A percentile compares a stretch with the other conserved stretches of the same genome.
Conservation (phyloP, 2,888 invertebrate species). For the Cataglyphis livida region DNA sequence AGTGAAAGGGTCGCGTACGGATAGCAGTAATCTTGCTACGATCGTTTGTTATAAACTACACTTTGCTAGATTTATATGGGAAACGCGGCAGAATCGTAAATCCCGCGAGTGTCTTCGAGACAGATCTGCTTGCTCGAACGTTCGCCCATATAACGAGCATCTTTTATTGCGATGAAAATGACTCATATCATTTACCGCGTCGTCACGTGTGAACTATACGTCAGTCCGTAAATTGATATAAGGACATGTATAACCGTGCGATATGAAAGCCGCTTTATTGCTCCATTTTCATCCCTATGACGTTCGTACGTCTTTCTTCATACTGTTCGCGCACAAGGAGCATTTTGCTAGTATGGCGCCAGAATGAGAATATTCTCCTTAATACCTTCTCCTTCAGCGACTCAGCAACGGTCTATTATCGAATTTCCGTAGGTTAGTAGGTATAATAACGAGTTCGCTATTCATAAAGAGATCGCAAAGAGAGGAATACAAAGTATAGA, state of each 20-base stretch:
- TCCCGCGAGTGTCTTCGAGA: slow-evolving; percentile 26
- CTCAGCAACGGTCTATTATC: slow-evolving; percentile 45
- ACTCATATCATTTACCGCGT: slow-evolving; percentile 48
- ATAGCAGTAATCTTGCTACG: slow-evolving; percentile 26
- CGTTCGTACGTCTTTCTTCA: slow-evolving; percentile 66
- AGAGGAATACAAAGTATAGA: slow-evolving; percentile 20
- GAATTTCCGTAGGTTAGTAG: slow-evolving; percentile 45
- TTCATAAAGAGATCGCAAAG: slow-evolving; percentile 33
- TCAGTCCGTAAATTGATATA: slow-evolving; percentile 72
- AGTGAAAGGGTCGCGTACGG: slow-evolving; percentile 4
- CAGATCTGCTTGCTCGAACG: slow-evolving; percentile 18
- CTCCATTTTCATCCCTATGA: slow-evolving; percentile 69
- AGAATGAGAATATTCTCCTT: slow-evolving; percentile 55
- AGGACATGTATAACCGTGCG: slow-evolving; percentile 69
- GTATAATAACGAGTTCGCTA: slow-evolving; percentile 42
- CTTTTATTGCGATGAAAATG: slow-evolving; percentile 43
- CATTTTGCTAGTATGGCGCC: slow-evolving; percentile 48
- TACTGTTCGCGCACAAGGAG: slow-evolving; percentile 54
- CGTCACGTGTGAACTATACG: slow-evolving; percentile 66
- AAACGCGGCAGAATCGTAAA: slow-evolving; percentile 16
- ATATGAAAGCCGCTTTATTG: slow-evolving; percentile 69
- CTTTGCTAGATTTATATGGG: slow-evolving; percentile 40
- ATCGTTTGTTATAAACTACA: slow-evolving; percentile 22
- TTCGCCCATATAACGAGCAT: slow-evolving; percentile 29
- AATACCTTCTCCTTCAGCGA: slow-evolving; percentile 42